Conservation (phyloP, 2,888 invertebrate genomes). For the Ichneumon xanthorius region DNA sequence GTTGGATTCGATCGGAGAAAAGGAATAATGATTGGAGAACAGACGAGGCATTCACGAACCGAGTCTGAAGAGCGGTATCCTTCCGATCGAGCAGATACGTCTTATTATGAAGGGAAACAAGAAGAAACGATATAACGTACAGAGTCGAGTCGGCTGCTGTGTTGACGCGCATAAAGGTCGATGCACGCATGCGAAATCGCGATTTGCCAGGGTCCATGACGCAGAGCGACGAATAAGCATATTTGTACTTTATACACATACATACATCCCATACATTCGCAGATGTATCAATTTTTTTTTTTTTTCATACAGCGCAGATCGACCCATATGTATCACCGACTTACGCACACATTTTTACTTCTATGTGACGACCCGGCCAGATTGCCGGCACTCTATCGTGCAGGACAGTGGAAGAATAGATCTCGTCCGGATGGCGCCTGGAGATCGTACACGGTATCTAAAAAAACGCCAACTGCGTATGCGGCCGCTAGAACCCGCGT, state of each 20-base stretch:
- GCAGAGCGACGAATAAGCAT: conserved; percentile 47
- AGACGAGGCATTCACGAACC: conserved; percentile 56
- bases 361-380: conserved; percentile 26
- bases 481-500: conserved; percentile 25
- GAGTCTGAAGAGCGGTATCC: conserved; percentile 44
- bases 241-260: conserved; percentile 22
- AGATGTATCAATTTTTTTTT: background rate
- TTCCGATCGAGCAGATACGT: conserved; percentile 63
- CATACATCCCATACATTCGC: background rate
- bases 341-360: conserved; percentile 8
- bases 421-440: conserved; percentile 70
- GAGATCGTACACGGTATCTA: conserved; percentile 33
- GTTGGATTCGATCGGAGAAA: conserved; percentile 34
- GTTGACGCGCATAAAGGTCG: conserved; percentile 53
- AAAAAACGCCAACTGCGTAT: conserved; percentile 31
- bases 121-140: conserved; percentile 27
- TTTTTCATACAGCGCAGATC: background rate
- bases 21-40: conserved; percentile 56
- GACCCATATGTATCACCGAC: background rate
- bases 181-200: conserved; percentile 57
- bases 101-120: conserved; percentile 59
- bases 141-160: conserved; percentile 25
- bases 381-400: conserved; percentile 42
- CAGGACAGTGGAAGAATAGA: conserved; percentile 36
- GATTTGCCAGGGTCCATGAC: conserved; percentile 38